Conservation (phyloP, 1,140 invertebrate genomes). For the Ceratina calcarata region DNA sequence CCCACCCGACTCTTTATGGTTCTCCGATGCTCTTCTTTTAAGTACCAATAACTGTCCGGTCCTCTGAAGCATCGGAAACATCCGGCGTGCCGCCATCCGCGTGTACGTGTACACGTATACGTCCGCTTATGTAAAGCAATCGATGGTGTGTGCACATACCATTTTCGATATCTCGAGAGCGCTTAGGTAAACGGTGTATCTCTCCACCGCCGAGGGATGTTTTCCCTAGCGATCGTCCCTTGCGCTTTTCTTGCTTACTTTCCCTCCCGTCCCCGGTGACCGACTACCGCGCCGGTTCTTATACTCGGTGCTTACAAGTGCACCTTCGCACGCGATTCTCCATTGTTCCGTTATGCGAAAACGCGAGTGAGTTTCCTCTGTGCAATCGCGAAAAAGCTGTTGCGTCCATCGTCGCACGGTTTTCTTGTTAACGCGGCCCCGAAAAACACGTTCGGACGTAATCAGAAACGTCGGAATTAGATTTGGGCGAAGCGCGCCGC, state of each 20-base stretch:
- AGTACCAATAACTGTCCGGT: constrained; percentile 65
- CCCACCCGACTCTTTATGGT: constrained; percentile 54
- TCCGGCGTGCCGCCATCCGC: constrained; percentile 13
- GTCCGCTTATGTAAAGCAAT: constrained; percentile 12
- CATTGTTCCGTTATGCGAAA: background rate
- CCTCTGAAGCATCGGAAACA: constrained; percentile 52
- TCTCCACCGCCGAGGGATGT: constrained; percentile 24
- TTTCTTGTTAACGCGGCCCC: background rate
- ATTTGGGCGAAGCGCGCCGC: background rate
- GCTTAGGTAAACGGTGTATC: constrained; percentile 49
- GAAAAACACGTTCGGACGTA: background rate
- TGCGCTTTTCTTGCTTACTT: background rate
- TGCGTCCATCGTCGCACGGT: background rate
- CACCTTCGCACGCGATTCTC: constrained; percentile 27
- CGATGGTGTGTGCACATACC: constrained; percentile 44
- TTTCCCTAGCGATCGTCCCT: background rate
- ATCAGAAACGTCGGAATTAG: constrained; percentile 10
- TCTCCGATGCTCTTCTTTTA: constrained; percentile 64
- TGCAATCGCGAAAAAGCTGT: background rate
- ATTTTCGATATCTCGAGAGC: constrained; percentile 52
- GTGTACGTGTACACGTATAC: background rate
- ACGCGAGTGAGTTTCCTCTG: background rate
- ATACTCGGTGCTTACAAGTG: background rate
- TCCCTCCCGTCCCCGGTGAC: background rate
- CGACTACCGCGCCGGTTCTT: no score